Conservation (phyloP, 2,113 vertebrate species). For the Phoxinus phoxinus region DNA sequence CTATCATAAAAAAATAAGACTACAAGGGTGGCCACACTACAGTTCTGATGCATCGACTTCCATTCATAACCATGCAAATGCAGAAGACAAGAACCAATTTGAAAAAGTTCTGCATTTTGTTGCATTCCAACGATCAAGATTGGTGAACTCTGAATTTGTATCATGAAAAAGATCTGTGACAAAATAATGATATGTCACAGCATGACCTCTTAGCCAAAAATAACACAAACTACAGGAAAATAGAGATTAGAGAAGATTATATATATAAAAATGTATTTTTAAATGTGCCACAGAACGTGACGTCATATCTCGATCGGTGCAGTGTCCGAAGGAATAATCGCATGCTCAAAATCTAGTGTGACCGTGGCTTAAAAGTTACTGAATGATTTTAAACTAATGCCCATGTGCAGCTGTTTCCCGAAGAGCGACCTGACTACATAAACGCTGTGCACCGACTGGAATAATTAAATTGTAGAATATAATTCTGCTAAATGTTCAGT, state of each 20-base stretch:
- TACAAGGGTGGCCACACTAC: background rate
- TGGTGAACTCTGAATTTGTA: no score
- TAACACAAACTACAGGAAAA: background rate
- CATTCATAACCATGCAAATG: background rate
- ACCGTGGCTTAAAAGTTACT: background rate
- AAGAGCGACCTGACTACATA: background rate
- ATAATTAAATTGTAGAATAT: constrained; percentile 28
- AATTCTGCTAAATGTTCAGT: background rate
- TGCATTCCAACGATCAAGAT: no score
- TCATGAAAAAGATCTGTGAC: no score
- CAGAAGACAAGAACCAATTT: background rate
- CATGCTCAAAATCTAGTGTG: background rate
- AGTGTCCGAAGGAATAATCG: background rate
- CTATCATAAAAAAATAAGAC: background rate
- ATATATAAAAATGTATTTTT: no score
- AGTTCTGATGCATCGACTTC: background rate
- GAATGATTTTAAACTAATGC: background rate
- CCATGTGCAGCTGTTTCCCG: background rate
- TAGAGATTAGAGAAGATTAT: no score
- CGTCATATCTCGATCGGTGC: no score
- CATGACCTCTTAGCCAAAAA: background rate
- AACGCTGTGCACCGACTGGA: background rate
- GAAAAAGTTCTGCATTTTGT: background rate
- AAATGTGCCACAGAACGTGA: no score
- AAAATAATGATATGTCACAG: background rate